These are phyloP conservation scores for Tenualosa ilisha DNA, from an alignment of 2,797 vertebrate genomes.

Conservation along the genomic window DNA sequence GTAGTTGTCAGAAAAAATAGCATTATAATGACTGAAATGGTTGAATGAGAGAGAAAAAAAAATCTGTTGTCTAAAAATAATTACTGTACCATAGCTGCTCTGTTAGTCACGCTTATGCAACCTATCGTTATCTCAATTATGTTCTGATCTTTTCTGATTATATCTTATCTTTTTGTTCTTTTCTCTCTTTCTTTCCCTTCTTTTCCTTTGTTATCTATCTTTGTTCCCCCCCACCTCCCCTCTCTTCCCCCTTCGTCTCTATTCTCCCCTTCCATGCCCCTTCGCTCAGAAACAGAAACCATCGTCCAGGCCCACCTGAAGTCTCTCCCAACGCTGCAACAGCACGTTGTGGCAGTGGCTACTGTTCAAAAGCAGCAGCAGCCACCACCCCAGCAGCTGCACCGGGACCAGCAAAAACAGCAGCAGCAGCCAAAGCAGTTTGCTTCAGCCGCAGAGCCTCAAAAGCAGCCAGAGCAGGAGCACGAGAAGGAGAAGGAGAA, in stretches of 20 bases:
- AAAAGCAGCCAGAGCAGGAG: slow-evolving; percentile 17
- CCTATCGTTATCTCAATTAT: too few species aligned
- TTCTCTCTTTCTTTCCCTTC: neutral
- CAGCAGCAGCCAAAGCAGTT: neutral
- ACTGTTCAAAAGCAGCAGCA: slow-evolving; percentile 52
- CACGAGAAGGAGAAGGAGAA: slow-evolving; percentile 49
- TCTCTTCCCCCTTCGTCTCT: neutral
- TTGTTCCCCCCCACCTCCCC: neutral
- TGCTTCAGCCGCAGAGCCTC: neutral
- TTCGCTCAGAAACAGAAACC: slow-evolving; percentile 78
- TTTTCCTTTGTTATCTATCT: slow-evolving; percentile 6
- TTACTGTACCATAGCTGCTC: neutral
- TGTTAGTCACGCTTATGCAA: too few species aligned
- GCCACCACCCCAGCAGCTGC: neutral
- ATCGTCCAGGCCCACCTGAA: slow-evolving; percentile 80
- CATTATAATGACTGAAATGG: neutral
- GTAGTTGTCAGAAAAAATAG: neutral
- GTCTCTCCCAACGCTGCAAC: slow-evolving; percentile 67
- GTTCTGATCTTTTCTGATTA: too few species aligned
- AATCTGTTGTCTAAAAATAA: neutral
- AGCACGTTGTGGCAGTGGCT: neutral
- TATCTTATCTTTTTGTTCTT: neutral
- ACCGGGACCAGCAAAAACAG: neutral
- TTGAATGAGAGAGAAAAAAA: neutral
- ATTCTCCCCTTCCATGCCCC: slow-evolving; percentile 16